Percentiles rank a stretch among this genome's conserved stretches.
Evolutionary conservation across 2,113 vertebrate genomes (phyloP).

Genomic region (Scortum barcoo): DNA sequence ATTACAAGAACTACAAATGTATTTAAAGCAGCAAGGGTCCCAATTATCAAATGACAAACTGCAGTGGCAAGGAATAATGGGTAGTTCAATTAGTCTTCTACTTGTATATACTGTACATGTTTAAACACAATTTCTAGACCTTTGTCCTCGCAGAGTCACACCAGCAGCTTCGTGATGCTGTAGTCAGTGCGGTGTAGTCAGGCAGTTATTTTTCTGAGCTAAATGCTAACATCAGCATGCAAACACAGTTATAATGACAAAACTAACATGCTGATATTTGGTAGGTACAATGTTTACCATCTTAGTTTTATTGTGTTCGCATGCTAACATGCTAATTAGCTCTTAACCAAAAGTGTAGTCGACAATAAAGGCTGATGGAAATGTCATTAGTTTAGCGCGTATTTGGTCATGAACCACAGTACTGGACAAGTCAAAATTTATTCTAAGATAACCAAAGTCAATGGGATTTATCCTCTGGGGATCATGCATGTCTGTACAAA

Average conservation of each 20-base stretch:
- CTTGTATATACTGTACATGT: not conserved
- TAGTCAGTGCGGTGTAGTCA: too few relatives aligned
- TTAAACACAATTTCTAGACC: not conserved
- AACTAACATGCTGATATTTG: not conserved
- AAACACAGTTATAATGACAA: not conserved
- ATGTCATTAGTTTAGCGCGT: not conserved
- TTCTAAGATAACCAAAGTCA: not conserved
- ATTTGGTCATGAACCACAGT: too few relatives aligned
- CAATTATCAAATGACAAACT: conserved; percentile 46
- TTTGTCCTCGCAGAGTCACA: not conserved
- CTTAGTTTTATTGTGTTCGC: not conserved
- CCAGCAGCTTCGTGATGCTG: not conserved
- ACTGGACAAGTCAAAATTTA: not conserved
- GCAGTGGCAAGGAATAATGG: conserved; percentile 1
- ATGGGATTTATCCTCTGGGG: not conserved
- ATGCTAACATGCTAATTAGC: not conserved
- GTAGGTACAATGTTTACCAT: not conserved
- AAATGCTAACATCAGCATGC: not conserved
- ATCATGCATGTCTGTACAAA: not conserved
- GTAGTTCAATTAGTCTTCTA: not conserved
- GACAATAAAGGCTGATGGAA: not conserved
- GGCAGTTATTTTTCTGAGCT: too few relatives aligned
- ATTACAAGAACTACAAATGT: conserved; percentile 23
- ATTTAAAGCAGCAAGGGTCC: conserved; percentile 45
- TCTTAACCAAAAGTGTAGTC: not conserved